Evolutionary conservation across 64 coral and sea anemone genomes (phyloP), one percentile per base, ranked within the genome.

Genomic region (Dendrophyllia cribrosa): DNA sequence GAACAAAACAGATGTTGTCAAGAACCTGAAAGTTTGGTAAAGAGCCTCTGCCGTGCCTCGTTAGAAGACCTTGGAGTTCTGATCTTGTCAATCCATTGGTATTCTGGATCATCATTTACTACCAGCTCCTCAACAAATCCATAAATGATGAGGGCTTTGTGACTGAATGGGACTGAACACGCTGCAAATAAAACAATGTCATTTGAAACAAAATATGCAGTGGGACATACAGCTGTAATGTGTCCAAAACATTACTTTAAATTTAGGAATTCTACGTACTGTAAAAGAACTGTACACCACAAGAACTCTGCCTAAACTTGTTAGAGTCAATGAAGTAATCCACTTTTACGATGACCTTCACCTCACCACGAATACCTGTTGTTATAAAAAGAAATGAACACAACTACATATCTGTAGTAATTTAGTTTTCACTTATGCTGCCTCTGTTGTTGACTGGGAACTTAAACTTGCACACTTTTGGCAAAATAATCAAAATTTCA

Each of bases 1-100:
- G 6, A 12, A 56, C 6, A 56, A 12, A 56, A 56, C 7, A 56
- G 53, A 56, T 56, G 53, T 56, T 7, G 6, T 56, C 53, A 56
- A 56, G 12, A 56, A 99, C 97, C 97, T 72, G 97, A 93, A 7
- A 99, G 88, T 79, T 99, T 99, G n/a, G 94, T 96, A 71, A 99
- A 99, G 0, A 99, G 91, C 60, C 97, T 99, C 24, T 93, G 88
- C 15, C 97, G 83, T 60, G 97, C 97, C 70, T 99, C 97, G 73
- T 99, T 99, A 4, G 97, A 96, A 11, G 97, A 95, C 74, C 97
- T 93, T 43, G 97, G 97, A 72, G 94, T 99, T 63, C 97, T 90
- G 16, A 99, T 96, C 62, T 99, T 99, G 59, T 99, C 97, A 94
- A 99, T 99, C 97, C 97, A 99, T 87, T 98, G 97, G 61, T 98